Evolutionary conservation across 2,113 vertebrate genomes (phyloP), one percentile per base, ranked within the genome.

Genomic region (Sarotherodon lohbergeri): DNA sequence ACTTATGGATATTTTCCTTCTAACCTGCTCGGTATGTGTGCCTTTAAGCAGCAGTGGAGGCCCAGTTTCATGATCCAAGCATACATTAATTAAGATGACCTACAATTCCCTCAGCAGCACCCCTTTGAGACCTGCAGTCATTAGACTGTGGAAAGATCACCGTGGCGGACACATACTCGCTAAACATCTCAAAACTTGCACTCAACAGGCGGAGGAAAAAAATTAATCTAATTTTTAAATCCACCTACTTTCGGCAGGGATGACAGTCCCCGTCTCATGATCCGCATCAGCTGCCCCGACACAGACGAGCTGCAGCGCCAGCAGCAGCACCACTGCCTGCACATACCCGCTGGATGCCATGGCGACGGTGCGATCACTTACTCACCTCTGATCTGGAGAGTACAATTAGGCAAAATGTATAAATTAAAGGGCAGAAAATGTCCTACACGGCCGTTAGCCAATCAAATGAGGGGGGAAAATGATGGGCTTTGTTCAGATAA

Each of bases 161-260:
- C 1, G 27, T 4, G 4, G 4, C 14, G 22, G 16, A 16, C 4
- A 9, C 4, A 39, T 59, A 57, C 36, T 9, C 22, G 46, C 32
- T 43, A 52, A 57, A 52, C 17, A 52, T 24, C 5, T 24, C 2
- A 39, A 50, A 55, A 22, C 41, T 29, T 17, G 5, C 32, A 24
- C 19, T 6, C 12, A 54, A 78, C 11, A 29, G 2, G 19, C 11
- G 24, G 2, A 32, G 29, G 34, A 13, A 81, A 43, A 43, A 84
- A 22, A 41, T 9, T 9, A 1, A 29, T 39, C 5, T 17, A 7
- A 6, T 56, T 3, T 68, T 27, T 24, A 59, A 22, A 82, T 43
- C 57, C 94, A 97, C 98, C 56, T 97, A 99, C 98, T 99, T 94
- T 99, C 98, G 2, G 98, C 97, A 22, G 98, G 98, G 82, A 99